A percentile compares a stretch with the other conserved stretches of the same genome.
phyloP scores from a whole-genome alignment of 2,113 vertebrate species.

The Bubo bubo region DNA sequence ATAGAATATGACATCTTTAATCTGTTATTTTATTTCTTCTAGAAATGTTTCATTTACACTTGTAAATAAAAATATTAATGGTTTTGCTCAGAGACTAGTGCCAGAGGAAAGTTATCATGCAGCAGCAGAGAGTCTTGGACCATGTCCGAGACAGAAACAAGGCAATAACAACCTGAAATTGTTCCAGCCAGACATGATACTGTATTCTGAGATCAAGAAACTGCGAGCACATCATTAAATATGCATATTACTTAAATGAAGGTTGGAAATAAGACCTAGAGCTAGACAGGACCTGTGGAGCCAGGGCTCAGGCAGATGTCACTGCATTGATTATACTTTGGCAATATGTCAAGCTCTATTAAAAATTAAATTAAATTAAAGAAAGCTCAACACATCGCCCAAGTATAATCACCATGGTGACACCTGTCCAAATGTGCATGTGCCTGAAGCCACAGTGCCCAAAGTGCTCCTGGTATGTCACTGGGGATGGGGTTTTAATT shows the following conservation, averaged over 20 bases:
- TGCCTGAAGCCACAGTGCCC: neutral
- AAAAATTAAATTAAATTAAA: slow-evolving; percentile 61
- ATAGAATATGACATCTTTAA: slow-evolving; percentile 13
- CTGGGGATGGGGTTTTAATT: neutral
- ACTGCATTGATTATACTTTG: slow-evolving; percentile 25
- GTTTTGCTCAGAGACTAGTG: neutral
- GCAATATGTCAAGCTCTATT: slow-evolving; percentile 32
- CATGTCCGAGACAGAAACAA: neutral
- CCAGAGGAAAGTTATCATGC: neutral
- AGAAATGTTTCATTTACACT: slow-evolving; percentile 17
- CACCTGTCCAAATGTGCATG: neutral
- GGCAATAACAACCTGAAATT: neutral
- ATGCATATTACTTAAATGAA: slow-evolving; percentile 39
- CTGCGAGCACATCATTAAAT: neutral
- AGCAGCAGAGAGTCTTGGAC: neutral
- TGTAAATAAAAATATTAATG: slow-evolving; percentile 42
- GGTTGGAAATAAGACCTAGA: slow-evolving; percentile 4
- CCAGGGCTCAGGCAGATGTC: slow-evolving; percentile 29
- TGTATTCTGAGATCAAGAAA: neutral
- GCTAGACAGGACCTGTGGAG: slow-evolving; percentile 2
- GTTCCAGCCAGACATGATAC: neutral
- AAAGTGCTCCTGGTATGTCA: neutral
- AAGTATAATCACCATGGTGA: neutral
- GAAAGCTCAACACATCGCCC: neutral
- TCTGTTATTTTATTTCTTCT: slow-evolving; percentile 13